Evolutionary conservation across 2,113 vertebrate species (phyloP).

Genomic region (Leptobrachium ailaonicum): DNA sequence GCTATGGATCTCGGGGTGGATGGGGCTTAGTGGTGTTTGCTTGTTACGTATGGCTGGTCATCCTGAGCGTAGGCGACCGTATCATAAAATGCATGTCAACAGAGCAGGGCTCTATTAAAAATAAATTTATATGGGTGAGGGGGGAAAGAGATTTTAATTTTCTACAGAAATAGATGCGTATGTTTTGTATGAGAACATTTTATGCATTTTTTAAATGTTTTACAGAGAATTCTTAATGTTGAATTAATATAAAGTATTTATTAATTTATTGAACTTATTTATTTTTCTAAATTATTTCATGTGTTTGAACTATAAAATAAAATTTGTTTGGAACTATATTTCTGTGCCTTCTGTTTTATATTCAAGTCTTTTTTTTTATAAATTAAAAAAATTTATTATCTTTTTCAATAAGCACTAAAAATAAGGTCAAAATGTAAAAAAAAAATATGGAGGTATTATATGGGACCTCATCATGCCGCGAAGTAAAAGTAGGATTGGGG

Average conservation of each 20-base stretch:
- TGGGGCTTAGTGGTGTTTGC: neutral
- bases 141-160: neutral
- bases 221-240: neutral
- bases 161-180: neutral
- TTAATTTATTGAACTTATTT: conserved; percentile 3
- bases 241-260: neutral
- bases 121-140: neutral
- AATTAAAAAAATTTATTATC: neutral
- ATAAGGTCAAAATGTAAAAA: too few species aligned
- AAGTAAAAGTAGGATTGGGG: too few species aligned
- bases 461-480: too few species aligned
- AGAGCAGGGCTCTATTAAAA: neutral
- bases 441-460: too few species aligned
- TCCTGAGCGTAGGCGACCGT: neutral
- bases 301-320: neutral
- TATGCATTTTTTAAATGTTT: neutral
- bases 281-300: conserved; percentile 7
- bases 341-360: neutral
- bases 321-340: neutral
- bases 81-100: neutral
- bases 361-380: neutral
- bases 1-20: neutral
- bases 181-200: neutral
- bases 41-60: neutral
- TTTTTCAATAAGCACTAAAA: too few species aligned